Evolutionary conservation across 2,113 vertebrate genomes (phyloP).

Genomic region (Corvus moneduloides): DNA sequence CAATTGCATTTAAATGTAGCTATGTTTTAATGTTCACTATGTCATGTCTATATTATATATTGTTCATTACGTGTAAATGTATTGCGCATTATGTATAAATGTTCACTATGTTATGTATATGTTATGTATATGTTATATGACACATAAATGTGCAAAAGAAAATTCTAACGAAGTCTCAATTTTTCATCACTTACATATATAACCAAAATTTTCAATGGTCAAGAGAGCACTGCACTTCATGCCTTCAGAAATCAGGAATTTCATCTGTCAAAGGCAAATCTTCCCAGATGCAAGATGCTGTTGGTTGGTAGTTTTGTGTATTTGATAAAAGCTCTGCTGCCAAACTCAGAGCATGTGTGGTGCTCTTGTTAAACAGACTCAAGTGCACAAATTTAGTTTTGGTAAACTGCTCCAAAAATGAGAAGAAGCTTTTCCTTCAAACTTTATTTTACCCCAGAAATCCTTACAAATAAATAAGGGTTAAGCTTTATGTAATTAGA

Average conservation of each 20-base stretch:
- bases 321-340: background rate
- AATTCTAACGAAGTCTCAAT: background rate
- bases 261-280: background rate
- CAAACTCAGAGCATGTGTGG: background rate
- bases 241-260: background rate
- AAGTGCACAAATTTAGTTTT: background rate
- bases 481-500: background rate
- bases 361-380: background rate
- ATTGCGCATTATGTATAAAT: background rate
- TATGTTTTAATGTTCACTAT: background rate
- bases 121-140: background rate
- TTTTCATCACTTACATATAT: background rate
- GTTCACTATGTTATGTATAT: background rate
- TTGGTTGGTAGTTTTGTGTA: background rate
- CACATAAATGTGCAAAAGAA: background rate
- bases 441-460: background rate
- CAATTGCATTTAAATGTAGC: background rate
- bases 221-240: background rate
- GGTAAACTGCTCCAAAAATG: background rate
- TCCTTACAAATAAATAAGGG: background rate
- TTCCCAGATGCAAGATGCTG: background rate
- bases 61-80: background rate
- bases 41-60: background rate
- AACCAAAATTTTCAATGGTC: background rate
- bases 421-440: background rate